phyloP scores from a whole-genome alignment of 1,140 invertebrate genomes.

The Sarcophaga bullata region DNA sequence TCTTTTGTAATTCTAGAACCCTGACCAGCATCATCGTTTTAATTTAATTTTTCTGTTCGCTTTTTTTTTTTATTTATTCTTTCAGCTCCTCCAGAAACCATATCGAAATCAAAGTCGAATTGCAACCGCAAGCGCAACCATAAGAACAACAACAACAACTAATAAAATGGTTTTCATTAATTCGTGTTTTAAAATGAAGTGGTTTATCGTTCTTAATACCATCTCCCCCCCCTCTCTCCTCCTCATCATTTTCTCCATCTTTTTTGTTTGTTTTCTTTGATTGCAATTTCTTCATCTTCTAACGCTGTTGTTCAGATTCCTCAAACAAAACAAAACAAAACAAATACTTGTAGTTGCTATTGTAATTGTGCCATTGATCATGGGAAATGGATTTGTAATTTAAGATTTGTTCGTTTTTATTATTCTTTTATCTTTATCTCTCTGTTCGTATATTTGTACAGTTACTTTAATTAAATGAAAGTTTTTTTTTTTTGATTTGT shows the following conservation, averaged over 20 bases:
- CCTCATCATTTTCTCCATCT: not conserved
- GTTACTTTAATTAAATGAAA: slow-evolving; percentile 27
- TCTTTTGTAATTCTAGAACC: slow-evolving; percentile 2
- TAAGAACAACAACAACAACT: not conserved
- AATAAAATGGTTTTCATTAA: slow-evolving; percentile 5
- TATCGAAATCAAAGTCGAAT: not conserved
- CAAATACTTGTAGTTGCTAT: slow-evolving; percentile 17
- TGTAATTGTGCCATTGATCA: slow-evolving; percentile 26
- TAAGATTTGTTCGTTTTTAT: not conserved
- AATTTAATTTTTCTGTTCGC: not conserved
- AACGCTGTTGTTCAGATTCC: too few species aligned
- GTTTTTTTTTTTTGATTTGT: not conserved
- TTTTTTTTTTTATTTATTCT: not conserved
- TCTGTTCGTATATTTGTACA: not conserved
- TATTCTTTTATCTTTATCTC: too few species aligned
- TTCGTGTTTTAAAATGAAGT: slow-evolving; percentile 26
- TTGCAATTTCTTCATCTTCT: not conserved
- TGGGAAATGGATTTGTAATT: slow-evolving; percentile 26
- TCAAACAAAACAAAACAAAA: too few species aligned
- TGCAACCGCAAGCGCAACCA: too few species aligned
- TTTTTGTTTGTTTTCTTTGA: not conserved
- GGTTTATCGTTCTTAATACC: not conserved
- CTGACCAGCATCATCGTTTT: slow-evolving; percentile 18
- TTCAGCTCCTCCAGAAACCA: not conserved
- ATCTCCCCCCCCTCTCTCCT: not conserved